Evolutionary conservation across 2,113 vertebrate genomes (phyloP).

Genomic region (Phylloscopus trochilus): DNA sequence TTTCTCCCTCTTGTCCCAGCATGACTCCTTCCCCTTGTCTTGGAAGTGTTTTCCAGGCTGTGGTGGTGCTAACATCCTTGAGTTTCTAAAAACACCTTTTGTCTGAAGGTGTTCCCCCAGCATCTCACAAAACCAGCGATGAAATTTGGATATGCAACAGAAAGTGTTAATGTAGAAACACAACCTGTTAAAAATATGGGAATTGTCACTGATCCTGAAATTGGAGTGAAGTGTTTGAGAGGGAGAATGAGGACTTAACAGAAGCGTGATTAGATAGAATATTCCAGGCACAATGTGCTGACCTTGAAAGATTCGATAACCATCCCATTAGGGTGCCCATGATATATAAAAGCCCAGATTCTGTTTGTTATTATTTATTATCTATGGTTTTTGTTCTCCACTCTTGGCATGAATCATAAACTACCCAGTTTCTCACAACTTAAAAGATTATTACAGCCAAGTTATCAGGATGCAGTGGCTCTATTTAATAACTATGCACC

Average conservation of each 20-base stretch:
- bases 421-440: background rate
- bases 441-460: background rate
- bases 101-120: background rate
- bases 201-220: background rate
- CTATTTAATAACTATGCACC: background rate
- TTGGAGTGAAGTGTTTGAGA: background rate
- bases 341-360: background rate
- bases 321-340: background rate
- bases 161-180: background rate
- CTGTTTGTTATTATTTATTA: background rate
- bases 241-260: background rate
- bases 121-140: rapidly evolving
- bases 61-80: background rate
- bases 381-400: background rate
- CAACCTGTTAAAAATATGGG: background rate
- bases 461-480: background rate
- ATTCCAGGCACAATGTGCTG: background rate
- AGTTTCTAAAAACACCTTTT: background rate
- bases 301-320: background rate
- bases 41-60: background rate
- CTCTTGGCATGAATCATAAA: background rate
- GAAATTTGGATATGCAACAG: background rate
- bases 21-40: background rate
- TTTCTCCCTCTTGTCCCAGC: constrained; percentile 19
- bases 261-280: background rate